These are phyloP conservation scores for Polypedilum pembai DNA, from an alignment of 1,140 invertebrate species.

Conservation along the genomic window DNA sequence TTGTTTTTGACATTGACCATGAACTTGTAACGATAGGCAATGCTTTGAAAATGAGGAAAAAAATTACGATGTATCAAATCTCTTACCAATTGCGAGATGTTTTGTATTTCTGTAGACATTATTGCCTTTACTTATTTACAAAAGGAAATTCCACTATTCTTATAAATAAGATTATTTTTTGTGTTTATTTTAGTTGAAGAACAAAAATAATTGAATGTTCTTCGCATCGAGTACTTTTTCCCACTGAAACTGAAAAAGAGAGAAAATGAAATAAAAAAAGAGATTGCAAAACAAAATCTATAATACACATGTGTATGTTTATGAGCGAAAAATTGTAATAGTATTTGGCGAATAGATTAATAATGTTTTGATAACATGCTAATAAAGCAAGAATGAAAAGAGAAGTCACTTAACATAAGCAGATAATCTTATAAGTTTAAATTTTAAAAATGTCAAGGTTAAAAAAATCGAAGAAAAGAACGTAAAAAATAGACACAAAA, in stretches of 20 bases:
- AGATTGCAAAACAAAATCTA: neutral
- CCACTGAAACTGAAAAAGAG: neutral
- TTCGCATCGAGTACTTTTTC: neutral
- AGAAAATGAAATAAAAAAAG: constrained; percentile 2
- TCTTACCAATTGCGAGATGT: neutral
- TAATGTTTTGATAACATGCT: no score
- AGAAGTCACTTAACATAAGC: no score
- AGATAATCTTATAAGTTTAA: no score
- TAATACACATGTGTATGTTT: no score
- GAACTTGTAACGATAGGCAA: neutral
- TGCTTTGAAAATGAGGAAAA: no score
- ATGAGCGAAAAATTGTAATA: no score
- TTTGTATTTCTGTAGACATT: neutral
- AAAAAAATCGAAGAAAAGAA: no score
- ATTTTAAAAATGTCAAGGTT: no score
- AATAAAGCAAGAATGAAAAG: no score
- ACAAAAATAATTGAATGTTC: neutral
- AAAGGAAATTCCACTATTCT: neutral
- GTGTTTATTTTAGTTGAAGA: neutral
- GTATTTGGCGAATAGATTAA: no score
- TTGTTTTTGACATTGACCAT: neutral
- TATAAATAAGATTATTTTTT: neutral
- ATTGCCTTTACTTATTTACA: neutral
- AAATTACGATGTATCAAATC: neutral
- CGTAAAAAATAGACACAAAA: no score